phyloP scores from a whole-genome alignment of 2,888 invertebrate species.

The Orthosia incerta region DNA sequence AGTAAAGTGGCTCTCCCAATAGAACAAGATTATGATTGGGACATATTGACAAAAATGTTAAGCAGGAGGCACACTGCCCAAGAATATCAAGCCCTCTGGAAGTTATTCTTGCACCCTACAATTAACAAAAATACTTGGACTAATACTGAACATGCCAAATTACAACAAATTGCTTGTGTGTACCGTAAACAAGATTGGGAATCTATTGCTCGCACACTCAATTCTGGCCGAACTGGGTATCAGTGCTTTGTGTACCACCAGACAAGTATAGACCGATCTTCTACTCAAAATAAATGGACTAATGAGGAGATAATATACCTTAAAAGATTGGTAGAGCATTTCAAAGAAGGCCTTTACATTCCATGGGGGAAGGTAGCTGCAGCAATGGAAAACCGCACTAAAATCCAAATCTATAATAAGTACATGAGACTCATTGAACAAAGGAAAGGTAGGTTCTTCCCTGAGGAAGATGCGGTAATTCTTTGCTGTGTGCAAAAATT shows the following conservation, averaged over 20 bases:
- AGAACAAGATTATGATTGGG: conserved; percentile 91
- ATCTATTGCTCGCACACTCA: conserved; percentile 90
- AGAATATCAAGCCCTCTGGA: conserved; percentile 94
- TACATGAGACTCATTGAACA: conserved; percentile 82
- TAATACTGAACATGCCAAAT: conserved; percentile 74
- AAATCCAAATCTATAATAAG: conserved; percentile 92
- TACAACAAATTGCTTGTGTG: conserved; percentile 75
- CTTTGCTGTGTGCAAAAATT: conserved; percentile 91
- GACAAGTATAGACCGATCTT: conserved; percentile 83
- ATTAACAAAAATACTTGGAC: conserved; percentile 90
- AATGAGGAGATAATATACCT: conserved; percentile 93
- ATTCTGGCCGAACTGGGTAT: conserved; percentile 92
- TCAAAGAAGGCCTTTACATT: conserved; percentile 92
- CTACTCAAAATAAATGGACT: conserved; percentile 91
- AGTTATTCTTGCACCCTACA: conserved; percentile 92
- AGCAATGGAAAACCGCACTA: conserved; percentile 92
- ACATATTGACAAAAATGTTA: conserved; percentile 85
- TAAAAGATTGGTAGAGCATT: conserved; percentile 91
- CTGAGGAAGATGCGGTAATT: conserved; percentile 93
- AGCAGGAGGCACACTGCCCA: conserved; percentile 91
- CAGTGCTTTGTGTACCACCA: conserved; percentile 93
- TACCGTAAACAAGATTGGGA: conserved; percentile 93
- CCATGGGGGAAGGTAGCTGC: conserved; percentile 94
- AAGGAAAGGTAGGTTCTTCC: conserved; percentile 92
- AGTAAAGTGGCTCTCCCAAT: conserved; percentile 79